Evolutionary conservation across 1,140 invertebrate genomes (phyloP), one percentile per base, ranked within the genome.

Genomic region (Colletes latitarsis): DNA sequence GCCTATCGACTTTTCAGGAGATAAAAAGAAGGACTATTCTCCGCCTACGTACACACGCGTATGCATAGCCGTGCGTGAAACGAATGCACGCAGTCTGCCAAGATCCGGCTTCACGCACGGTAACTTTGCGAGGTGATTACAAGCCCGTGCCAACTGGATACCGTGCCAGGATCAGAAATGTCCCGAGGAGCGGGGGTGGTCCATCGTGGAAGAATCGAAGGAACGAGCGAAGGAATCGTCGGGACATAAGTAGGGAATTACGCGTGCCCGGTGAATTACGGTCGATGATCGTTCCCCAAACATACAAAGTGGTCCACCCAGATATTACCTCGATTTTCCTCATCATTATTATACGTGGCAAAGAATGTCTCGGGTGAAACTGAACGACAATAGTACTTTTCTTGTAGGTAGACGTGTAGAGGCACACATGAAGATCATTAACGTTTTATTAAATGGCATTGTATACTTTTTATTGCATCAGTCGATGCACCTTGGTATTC

Each of bases 51-150:
- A 41, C 60, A n/a, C n/a, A 73, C 52, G 39, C 71, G 52, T 30
- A 55, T n/a, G 74, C 57, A 82, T 82, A 52, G 68, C 57, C 77
- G 77, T 83, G 75, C 85, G 82, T 82, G 82, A 87, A 87, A 87
- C 84, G 70, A 87, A 87, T 87, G 85, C 85, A 75, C 69, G 58
- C 68, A 39, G 81, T 78, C 75, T 89, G 89, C 89, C 89, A 91
- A 92, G 87, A 91, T 90, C 69, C 81, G 81, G 81, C 90, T 90
- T 90, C 89, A 90, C 89, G 86, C 89, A 89, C 85, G 88, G 88
- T 86, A 90, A 87, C 89, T 74, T 83, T 67, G 78, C 79, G 81
- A 76, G 88, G 88, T 90, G 91, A 92, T 92, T 91, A 91, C 85
- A 72, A 69, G 74, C 68, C 62, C 15, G 86, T 90, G 91, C 91